Evolutionary conservation across 2,113 vertebrate species (phyloP).

Genomic region (Glareola pratincola): DNA sequence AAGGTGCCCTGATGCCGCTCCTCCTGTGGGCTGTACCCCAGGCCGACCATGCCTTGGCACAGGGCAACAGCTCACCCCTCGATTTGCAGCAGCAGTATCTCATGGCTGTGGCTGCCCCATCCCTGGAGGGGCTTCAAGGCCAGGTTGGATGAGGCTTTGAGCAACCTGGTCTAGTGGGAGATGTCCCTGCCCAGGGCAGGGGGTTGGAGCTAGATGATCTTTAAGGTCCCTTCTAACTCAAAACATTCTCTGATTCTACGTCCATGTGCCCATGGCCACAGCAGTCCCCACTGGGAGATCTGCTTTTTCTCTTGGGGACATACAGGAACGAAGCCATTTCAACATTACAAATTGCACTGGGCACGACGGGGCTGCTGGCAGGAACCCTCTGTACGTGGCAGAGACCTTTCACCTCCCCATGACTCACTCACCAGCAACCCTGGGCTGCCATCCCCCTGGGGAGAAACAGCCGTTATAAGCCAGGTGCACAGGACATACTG

Average conservation of each 20-base stretch:
- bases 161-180: no score
- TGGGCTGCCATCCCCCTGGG: neutral
- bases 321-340: neutral
- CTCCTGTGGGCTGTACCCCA: rapidly evolving
- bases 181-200: no score
- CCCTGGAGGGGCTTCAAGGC: no score
- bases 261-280: rapidly evolving
- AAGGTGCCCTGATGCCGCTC: rapidly evolving
- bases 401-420: neutral
- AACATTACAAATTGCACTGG: neutral
- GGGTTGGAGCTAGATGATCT: no score
- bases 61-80: rapidly evolving
- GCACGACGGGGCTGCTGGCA: neutral
- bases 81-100: neutral
- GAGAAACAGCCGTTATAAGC: neutral
- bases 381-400: no score
- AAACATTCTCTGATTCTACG: no score
- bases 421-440: no score
- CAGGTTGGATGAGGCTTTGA: no score
- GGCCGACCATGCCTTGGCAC: rapidly evolving
- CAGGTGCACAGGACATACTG: neutral
- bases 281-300: rapidly evolving
- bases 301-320: no score
- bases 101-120: rapidly evolving
- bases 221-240: no score